Conservation (phyloP, 2,797 vertebrate species). For the Thripadectes ignobilis region DNA sequence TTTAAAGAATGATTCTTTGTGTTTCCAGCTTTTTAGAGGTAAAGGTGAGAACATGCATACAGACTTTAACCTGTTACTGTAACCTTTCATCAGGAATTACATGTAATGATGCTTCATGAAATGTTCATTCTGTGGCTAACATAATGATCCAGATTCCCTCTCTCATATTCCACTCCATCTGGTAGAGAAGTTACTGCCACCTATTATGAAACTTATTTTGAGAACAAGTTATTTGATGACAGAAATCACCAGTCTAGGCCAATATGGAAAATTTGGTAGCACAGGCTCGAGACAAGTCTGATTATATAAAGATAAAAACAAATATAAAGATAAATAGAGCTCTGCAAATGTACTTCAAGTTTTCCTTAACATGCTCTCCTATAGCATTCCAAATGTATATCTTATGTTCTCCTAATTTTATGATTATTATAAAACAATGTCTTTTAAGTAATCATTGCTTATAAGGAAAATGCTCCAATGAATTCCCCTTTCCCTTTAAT, state of each 20-base stretch:
- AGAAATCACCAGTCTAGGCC: constrained; percentile 27
- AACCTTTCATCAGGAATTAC: constrained; percentile 44
- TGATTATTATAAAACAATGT: not conserved
- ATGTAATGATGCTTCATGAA: not conserved
- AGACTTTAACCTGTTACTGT: constrained; percentile 38
- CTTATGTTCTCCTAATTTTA: not conserved
- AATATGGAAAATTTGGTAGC: not conserved
- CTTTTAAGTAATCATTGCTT: not conserved
- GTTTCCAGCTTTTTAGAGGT: constrained; percentile 9
- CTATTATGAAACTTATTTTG: constrained; percentile 31
- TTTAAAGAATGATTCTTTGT: constrained; percentile 28
- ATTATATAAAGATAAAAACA: not conserved
- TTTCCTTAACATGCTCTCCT: not conserved
- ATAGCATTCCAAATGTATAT: not conserved
- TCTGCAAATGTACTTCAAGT: not conserved
- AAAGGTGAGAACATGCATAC: not conserved
- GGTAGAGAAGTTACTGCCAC: constrained; percentile 37
- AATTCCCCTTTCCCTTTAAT: not conserved
- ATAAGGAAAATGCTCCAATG: not conserved
- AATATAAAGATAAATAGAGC: not conserved
- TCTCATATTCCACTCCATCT: constrained; percentile 18
- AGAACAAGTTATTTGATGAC: constrained; percentile 39
- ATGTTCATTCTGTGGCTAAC: not conserved
- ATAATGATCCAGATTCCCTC: constrained; percentile 16
- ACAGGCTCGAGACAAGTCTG: not conserved